Percentiles rank a stretch among this genome's conserved stretches.
Evolutionary conservation across 2,113 vertebrate genomes (phyloP).

Genomic region (Rhineura floridana): DNA sequence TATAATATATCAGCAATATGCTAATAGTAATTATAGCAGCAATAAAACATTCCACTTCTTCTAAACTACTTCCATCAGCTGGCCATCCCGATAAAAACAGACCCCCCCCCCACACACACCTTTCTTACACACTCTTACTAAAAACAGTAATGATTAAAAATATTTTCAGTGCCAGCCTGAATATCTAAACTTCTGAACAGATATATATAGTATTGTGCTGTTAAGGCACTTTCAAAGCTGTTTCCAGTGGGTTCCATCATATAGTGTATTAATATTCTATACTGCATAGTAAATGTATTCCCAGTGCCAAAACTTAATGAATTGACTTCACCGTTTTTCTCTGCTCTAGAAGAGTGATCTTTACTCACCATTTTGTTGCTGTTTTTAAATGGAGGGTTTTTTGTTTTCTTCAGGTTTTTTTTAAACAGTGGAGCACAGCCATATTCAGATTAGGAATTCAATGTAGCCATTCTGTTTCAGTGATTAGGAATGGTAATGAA

Average conservation of each 20-base stretch:
- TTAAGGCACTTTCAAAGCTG: neutral
- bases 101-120: too few relatives aligned
- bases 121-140: too few relatives aligned
- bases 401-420: neutral
- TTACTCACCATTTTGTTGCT: neutral
- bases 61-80: too few relatives aligned
- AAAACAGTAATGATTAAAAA: too few relatives aligned
- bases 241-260: neutral
- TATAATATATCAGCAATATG: too few relatives aligned
- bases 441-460: constrained; percentile 36
- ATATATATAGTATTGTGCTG: neutral
- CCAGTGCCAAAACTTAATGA: neutral
- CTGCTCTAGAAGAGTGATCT: neutral
- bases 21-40: too few relatives aligned
- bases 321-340: constrained; percentile 31
- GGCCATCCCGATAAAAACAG: too few relatives aligned
- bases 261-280: neutral
- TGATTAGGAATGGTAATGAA: constrained; percentile 48
- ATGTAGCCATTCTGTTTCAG: constrained; percentile 55
- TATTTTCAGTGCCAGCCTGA: too few relatives aligned
- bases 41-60: too few relatives aligned
- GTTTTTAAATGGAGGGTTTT: neutral
- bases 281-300: neutral
- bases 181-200: neutral
- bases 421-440: constrained; percentile 36